Conservation (phyloP, 2,797 vertebrate genomes). For the Danio choprae region DNA sequence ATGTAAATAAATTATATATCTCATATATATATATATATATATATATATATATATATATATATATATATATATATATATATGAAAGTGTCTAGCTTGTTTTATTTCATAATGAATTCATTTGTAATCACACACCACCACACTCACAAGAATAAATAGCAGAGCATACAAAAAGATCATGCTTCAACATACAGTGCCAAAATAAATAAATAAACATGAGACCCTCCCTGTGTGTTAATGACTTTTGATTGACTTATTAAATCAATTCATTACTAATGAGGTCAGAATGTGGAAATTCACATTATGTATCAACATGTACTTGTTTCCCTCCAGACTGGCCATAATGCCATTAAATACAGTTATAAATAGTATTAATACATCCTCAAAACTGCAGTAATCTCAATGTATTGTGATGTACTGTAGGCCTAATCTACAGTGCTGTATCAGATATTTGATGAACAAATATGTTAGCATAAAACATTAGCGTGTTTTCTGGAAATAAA, state of each 20-base stretch:
- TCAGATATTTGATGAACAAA: not conserved
- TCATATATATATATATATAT: conserved; percentile 59
- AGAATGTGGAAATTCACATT: conserved; percentile 43
- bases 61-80: conserved; percentile 60
- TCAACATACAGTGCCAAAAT: conserved; percentile 28
- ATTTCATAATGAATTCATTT: conserved; percentile 68
- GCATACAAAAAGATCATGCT: conserved; percentile 61
- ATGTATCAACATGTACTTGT: conserved; percentile 17
- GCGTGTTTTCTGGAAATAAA: not conserved
- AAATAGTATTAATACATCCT: not conserved
- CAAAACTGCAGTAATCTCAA: conserved; percentile 23
- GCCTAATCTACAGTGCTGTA: not conserved
- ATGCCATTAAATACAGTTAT: not conserved
- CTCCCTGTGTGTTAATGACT: conserved; percentile 34
- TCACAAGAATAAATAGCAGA: conserved; percentile 60
- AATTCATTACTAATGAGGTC: conserved; percentile 56
- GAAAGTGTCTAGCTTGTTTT: conserved; percentile 71
- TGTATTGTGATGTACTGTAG: conserved; percentile 5
- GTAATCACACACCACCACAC: conserved; percentile 60
- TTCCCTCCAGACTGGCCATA: conserved; percentile 3
- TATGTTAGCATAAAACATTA: no score
- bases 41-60: no score
- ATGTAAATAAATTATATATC: conserved; percentile 66
- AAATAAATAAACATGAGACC: conserved; percentile 41
- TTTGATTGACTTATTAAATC: conserved; percentile 30